Evolutionary conservation across 2,797 vertebrate species (phyloP).

Genomic region (Hippocampus kuda): DNA sequence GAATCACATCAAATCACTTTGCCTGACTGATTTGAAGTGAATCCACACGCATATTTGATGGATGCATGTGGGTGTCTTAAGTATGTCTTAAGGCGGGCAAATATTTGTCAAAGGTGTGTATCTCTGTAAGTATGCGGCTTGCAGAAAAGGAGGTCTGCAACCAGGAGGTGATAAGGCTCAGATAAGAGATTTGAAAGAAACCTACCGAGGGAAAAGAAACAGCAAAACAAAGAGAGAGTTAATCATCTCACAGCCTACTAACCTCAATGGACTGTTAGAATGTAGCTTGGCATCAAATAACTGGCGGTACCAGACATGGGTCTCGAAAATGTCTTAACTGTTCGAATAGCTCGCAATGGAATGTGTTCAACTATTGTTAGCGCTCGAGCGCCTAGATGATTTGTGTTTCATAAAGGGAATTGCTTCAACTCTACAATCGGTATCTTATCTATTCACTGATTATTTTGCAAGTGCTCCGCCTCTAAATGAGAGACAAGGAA

Average conservation of each 20-base stretch:
- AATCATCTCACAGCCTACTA: slow-evolving; percentile 59
- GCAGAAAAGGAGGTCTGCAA: slow-evolving; percentile 51
- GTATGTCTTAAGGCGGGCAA: slow-evolving; percentile 45
- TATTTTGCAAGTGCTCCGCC: not conserved
- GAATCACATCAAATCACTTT: slow-evolving; percentile 2
- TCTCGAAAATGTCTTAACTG: slow-evolving; percentile 30
- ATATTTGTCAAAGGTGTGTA: slow-evolving; percentile 64
- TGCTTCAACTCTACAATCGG: not conserved
- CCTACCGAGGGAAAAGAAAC: slow-evolving; percentile 51
- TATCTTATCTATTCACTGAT: not conserved
- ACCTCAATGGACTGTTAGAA: slow-evolving; percentile 40
- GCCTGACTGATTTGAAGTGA: slow-evolving; percentile 13
- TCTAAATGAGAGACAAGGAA: not conserved
- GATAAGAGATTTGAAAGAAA: slow-evolving; percentile 64
- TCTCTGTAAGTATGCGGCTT: slow-evolving; percentile 41
- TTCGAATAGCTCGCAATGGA: slow-evolving; percentile 26
- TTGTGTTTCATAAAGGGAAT: slow-evolving; percentile 8
- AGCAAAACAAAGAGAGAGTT: slow-evolving; percentile 61
- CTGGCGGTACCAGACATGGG: slow-evolving; percentile 52
- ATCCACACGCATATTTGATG: not conserved
- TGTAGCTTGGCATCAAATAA: slow-evolving; percentile 51
- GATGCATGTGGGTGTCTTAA: slow-evolving; percentile 7
- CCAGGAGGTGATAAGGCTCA: slow-evolving; percentile 55
- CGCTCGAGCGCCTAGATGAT: slow-evolving; percentile 12
- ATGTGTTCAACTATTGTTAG: slow-evolving; percentile 33